Percentiles rank a stretch among this genome's conserved stretches.
These are phyloP conservation scores for Pardalotus punctatus DNA, from an alignment of 2,113 vertebrate species.

Conservation along the genomic window DNA sequence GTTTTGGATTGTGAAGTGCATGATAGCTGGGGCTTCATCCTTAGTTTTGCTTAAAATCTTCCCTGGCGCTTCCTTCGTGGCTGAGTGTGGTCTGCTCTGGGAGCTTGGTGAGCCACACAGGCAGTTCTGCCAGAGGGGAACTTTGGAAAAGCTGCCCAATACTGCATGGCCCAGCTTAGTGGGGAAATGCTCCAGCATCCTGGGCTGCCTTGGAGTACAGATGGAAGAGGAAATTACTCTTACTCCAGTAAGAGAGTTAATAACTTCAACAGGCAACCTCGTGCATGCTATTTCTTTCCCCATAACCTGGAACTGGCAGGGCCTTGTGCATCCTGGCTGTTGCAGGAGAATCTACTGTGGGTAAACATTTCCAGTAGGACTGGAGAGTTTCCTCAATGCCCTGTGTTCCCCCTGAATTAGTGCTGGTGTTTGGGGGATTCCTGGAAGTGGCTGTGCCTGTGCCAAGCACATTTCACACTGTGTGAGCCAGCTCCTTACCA, in stretches of 20 bases:
- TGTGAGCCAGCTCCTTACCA: neutral
- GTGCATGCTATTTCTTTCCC: neutral
- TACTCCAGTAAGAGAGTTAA: neutral
- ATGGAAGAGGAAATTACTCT: neutral
- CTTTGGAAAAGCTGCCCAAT: neutral
- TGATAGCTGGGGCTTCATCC: neutral
- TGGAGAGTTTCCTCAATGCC: neutral
- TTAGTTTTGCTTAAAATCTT: neutral
- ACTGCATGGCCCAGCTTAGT: neutral
- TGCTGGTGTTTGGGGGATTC: neutral
- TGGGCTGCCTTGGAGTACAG: neutral
- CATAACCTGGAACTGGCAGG: neutral
- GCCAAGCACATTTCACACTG: neutral
- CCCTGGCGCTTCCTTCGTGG: neutral
- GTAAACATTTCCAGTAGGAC: neutral
- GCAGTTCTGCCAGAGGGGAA: rapidly evolving
- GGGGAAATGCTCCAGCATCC: neutral
- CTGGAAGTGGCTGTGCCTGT: neutral
- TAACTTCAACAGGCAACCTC: neutral
- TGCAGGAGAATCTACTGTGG: neutral
- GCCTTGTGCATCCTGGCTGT: neutral
- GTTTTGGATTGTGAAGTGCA: neutral
- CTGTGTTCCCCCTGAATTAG: neutral
- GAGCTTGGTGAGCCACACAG: neutral
- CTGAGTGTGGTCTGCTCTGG: neutral